These are phyloP conservation scores for Zosterops pallidus DNA, from an alignment of 2,113 vertebrate species.

Conservation along the genomic window DNA sequence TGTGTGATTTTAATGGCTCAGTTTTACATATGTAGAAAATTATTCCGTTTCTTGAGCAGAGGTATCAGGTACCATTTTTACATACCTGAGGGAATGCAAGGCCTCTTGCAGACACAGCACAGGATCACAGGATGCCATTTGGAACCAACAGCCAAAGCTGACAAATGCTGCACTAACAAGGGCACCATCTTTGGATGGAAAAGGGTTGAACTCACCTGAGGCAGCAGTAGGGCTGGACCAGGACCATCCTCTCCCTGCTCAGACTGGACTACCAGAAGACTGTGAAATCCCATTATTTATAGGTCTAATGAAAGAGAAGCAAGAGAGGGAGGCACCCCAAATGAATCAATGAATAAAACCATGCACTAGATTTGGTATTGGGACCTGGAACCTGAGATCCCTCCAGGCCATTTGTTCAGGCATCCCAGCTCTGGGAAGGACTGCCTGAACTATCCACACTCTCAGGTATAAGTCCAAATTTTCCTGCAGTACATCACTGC, in stretches of 20 bases:
- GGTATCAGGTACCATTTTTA: not conserved
- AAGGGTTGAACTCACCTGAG: not conserved
- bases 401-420: not conserved
- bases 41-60: not conserved
- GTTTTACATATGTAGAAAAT: not conserved
- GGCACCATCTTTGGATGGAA: not conserved
- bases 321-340: not conserved
- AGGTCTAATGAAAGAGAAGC: not conserved
- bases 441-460: not conserved
- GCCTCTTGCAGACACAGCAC: not conserved
- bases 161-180: fast-evolving
- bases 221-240: not conserved
- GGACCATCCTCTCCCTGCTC: not conserved
- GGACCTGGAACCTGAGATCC: not conserved
- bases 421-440: not conserved
- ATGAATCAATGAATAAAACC: not conserved
- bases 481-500: not conserved
- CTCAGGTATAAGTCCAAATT: not conserved
- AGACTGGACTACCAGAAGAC: not conserved
- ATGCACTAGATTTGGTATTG: not conserved
- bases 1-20: not conserved
- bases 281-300: not conserved
- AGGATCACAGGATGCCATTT: not conserved
- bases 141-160: not conserved
- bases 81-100: not conserved